These are phyloP conservation scores for Urocynchramus pylzowi DNA, from an alignment of 2,113 vertebrate genomes.

Conservation along the genomic window DNA sequence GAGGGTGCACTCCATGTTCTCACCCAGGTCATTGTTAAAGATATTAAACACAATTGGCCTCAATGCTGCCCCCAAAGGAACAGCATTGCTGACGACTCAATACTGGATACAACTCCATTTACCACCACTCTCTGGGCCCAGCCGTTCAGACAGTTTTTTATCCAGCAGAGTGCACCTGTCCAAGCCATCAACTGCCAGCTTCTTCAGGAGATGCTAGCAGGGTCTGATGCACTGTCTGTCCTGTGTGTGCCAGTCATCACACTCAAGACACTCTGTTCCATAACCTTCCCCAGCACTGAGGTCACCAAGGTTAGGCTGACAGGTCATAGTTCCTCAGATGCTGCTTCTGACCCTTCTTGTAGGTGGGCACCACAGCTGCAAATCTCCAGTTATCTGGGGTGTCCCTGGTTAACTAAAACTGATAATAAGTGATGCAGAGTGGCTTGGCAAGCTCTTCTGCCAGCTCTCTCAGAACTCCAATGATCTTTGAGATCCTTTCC, in stretches of 20 bases:
- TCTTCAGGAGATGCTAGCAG: not conserved
- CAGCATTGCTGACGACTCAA: not conserved
- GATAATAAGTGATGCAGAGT: not conserved
- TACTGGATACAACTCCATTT: not conserved
- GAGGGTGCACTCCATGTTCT: rapidly evolving
- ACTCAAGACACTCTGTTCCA: not conserved
- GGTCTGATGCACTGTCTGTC: not conserved
- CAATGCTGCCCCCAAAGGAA: too few relatives aligned
- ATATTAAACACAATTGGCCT: not conserved
- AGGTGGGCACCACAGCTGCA: not conserved
- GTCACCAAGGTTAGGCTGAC: not conserved
- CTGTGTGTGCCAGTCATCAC: not conserved
- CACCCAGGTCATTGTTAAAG: not conserved
- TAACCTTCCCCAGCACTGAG: not conserved
- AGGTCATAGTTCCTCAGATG: not conserved
- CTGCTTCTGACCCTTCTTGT: not conserved
- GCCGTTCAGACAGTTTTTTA: not conserved
- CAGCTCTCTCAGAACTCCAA: not conserved
- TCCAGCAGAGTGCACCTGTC: not conserved
- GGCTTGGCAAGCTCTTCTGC: not conserved
- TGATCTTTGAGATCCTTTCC: not conserved
- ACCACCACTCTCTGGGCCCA: not conserved
- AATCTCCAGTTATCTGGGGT: not conserved
- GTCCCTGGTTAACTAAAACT: not conserved
- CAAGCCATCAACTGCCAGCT: not conserved